Conservation (phyloP, 1,140 invertebrate genomes). For the Penaeus vannamei region DNA sequence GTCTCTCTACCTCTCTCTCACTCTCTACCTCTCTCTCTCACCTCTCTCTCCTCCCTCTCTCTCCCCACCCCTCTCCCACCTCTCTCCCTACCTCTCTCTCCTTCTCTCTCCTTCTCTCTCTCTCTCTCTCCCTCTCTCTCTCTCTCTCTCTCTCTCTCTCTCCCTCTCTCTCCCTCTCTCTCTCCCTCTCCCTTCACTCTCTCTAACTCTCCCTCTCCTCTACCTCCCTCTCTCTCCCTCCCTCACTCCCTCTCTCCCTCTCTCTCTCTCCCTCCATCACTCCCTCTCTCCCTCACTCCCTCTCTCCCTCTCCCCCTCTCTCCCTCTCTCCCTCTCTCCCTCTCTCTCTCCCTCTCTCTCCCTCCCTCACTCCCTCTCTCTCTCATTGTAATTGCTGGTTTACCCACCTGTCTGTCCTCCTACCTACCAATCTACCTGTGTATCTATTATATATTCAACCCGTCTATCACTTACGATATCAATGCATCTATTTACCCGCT, state of each 20-base stretch:
- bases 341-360: no score
- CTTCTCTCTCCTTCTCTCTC: not conserved
- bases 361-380: no score
- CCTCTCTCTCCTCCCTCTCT: not conserved
- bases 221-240: not conserved
- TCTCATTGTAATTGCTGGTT: no score
- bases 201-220: not conserved
- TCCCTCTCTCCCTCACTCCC: slow-evolving; percentile 7
- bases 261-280: slow-evolving; percentile 8
- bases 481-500: no score
- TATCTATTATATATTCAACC: no score
- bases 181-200: not conserved
- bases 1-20: not conserved
- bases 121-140: slow-evolving; percentile 8
- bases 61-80: not conserved
- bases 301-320: slow-evolving; percentile 8
- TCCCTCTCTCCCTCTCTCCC: not conserved
- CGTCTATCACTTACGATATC: no score
- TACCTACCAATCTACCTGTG: no score
- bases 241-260: slow-evolving; percentile 10
- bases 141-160: slow-evolving; percentile 16
- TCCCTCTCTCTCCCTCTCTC: not conserved
- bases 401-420: no score
- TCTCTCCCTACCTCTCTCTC: not conserved
- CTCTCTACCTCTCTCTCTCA: not conserved